A percentile compares a stretch with the other conserved stretches of the same genome.
phyloP scores from a whole-genome alignment of 2,113 vertebrate species.

The Pao palembangensis region DNA sequence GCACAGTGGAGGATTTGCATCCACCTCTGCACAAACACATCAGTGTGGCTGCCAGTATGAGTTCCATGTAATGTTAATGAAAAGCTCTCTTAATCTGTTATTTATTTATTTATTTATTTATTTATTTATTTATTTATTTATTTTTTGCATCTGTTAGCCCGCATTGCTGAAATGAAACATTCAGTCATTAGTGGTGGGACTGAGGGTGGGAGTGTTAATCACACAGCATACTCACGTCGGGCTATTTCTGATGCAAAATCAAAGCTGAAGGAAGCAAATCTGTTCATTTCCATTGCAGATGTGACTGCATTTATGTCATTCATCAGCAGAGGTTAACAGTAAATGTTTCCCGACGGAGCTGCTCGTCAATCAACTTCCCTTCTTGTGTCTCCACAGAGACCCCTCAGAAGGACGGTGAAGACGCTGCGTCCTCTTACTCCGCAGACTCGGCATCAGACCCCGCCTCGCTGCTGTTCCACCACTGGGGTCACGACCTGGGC shows the following conservation, averaged over 20 bases:
- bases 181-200: no score
- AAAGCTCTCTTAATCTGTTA: slow-evolving; percentile 15
- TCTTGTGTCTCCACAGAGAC: slow-evolving; percentile 71
- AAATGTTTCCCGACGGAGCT: no score
- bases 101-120: no score
- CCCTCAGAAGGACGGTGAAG: slow-evolving; percentile 82
- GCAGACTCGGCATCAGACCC: slow-evolving; percentile 78
- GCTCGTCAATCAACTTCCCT: no score
- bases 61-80: slow-evolving; percentile 32
- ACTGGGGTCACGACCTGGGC: slow-evolving; percentile 91
- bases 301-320: no score
- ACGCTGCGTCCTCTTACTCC: slow-evolving; percentile 32
- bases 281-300: no score
- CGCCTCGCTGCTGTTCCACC: slow-evolving; percentile 83
- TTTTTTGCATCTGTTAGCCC: neutral
- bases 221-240: neutral
- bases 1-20: slow-evolving; percentile 17
- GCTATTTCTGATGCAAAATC: no score
- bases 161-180: slow-evolving; percentile 6
- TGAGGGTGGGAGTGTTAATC: neutral
- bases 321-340: no score
- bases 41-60: slow-evolving; percentile 3
- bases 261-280: neutral
- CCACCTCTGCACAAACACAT: slow-evolving; percentile 28
- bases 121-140: no score